A percentile compares a stretch with the other conserved stretches of the same genome.
Conservation (phyloP, 2,797 vertebrate species). For the Parauchenoglanis punctatus region DNA sequence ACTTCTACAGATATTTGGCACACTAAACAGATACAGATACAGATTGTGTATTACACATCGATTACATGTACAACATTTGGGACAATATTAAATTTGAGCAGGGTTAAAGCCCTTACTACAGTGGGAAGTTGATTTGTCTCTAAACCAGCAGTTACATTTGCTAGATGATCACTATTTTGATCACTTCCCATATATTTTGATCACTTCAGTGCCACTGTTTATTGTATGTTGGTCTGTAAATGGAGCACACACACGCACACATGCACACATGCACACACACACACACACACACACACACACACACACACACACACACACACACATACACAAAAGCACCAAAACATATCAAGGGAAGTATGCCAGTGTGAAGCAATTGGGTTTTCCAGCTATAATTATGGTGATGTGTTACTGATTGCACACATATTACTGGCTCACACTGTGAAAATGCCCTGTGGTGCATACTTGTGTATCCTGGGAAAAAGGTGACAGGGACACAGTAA, state of each 20-base stretch:
- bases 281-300: background rate
- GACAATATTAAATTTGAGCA: background rate
- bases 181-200: background rate
- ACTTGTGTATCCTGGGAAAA: slow-evolving; percentile 28
- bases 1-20: background rate
- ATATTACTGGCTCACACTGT: slow-evolving; percentile 59
- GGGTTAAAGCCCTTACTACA: background rate
- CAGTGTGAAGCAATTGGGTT: slow-evolving; percentile 25
- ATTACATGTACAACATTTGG: background rate
- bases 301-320: background rate
- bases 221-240: background rate
- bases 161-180: background rate
- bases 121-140: background rate
- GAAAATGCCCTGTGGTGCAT: slow-evolving; percentile 52
- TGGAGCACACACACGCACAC: background rate
- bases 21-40: background rate
- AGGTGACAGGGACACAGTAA: background rate
- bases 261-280: background rate
- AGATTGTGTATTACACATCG: background rate
- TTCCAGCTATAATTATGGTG: slow-evolving; percentile 55
- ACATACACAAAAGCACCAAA: slow-evolving; percentile 5
- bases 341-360: slow-evolving; percentile 14
- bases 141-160: background rate
- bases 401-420: slow-evolving; percentile 63
- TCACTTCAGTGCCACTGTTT: background rate